Percentiles rank a stretch among this genome's conserved stretches.
phyloP scores from a whole-genome alignment of 2,888 invertebrate species.

The Pardosa pseudoannulata region DNA sequence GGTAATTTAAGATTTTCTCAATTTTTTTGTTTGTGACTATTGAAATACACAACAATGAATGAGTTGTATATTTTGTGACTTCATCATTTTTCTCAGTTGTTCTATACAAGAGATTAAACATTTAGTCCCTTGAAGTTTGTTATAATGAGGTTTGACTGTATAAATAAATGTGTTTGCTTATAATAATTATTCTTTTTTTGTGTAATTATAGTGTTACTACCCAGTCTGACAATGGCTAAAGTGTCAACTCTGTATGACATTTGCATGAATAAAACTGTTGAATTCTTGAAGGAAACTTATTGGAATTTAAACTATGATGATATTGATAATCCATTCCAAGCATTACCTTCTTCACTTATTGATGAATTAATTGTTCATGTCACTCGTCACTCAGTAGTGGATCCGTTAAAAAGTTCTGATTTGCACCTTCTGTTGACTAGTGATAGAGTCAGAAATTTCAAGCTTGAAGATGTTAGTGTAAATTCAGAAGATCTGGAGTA shows the following conservation, averaged over 20 bases:
- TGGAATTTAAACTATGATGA: slow-evolving; percentile 9
- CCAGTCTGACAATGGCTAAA: not conserved
- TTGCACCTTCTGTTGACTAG: slow-evolving; percentile 38
- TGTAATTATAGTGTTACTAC: not conserved
- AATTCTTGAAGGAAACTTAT: slow-evolving; percentile 34
- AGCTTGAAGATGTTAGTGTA: slow-evolving; percentile 39
- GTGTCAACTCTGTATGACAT: not conserved
- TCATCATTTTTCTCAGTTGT: too few relatives aligned
- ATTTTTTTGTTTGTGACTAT: too few relatives aligned
- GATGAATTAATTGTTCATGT: slow-evolving; percentile 39
- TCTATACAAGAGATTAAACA: too few relatives aligned
- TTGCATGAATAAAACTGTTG: slow-evolving; percentile 27
- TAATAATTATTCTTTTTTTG: not conserved
- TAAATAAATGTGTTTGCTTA: too few relatives aligned
- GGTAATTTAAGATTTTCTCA: too few relatives aligned
- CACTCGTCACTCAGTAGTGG: not conserved
- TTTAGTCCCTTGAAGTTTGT: too few relatives aligned
- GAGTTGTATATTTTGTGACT: too few relatives aligned
- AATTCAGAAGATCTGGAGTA: slow-evolving; percentile 31
- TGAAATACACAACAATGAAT: too few relatives aligned
- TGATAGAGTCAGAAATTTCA: slow-evolving; percentile 46
- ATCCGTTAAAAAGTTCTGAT: not conserved
- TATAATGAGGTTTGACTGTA: too few relatives aligned
- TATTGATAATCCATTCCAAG: slow-evolving; percentile 39
- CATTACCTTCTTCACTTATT: slow-evolving; percentile 26